phyloP scores from a whole-genome alignment of 30 jellyfish, hydroid and myxozoan species.

The Hydra vulgaris region DNA sequence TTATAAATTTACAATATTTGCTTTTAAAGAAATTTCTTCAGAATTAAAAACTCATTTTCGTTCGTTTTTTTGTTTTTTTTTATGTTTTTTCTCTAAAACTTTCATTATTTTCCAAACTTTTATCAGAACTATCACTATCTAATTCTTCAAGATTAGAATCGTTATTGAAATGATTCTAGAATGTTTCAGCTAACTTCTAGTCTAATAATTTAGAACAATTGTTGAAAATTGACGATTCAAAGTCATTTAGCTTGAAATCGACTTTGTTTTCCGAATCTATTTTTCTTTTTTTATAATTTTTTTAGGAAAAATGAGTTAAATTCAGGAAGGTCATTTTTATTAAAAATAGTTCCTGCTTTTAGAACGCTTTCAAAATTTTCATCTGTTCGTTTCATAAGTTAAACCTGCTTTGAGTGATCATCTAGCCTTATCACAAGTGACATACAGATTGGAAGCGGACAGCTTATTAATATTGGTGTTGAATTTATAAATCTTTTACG shows the following conservation, averaged over 20 bases:
- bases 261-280: background rate
- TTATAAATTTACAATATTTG: background rate
- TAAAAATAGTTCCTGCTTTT: background rate
- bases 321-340: background rate
- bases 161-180: no score
- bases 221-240: background rate
- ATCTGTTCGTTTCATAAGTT: background rate
- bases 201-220: no score
- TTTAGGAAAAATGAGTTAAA: background rate
- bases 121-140: no score
- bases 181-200: no score
- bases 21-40: background rate
- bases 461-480: background rate
- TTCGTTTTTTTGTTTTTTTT: background rate
- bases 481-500: background rate
- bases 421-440: background rate
- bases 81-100: no score
- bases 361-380: no score
- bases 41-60: background rate
- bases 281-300: no score
- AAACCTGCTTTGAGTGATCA: background rate
- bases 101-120: no score
- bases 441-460: background rate
- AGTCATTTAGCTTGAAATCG: background rate
- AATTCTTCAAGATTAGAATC: no score